Conservation (phyloP, 2,113 vertebrate species). For the Microtus ochrogaster region DNA sequence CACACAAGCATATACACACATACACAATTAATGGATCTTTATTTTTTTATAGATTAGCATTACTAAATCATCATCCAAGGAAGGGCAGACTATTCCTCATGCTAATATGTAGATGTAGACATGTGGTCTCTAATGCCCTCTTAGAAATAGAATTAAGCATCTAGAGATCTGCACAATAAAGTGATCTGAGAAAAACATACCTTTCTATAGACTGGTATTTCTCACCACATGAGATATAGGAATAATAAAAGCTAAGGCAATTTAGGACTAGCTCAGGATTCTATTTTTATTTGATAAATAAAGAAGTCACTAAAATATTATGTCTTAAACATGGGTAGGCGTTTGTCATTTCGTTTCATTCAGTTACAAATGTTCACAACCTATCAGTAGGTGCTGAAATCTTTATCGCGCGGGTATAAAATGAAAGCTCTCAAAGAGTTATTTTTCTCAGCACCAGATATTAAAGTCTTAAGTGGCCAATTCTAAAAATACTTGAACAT, state of each 20-base stretch:
- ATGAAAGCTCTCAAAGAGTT: conserved; percentile 71
- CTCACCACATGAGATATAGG: neutral
- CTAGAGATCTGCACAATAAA: neutral
- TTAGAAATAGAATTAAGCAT: neutral
- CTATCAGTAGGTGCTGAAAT: conserved; percentile 70
- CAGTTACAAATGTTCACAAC: conserved; percentile 64
- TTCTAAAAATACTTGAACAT: conserved; percentile 76
- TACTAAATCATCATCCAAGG: neutral
- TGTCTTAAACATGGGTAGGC: conserved; percentile 58
- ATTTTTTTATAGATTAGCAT: neutral
- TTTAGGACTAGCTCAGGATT: conserved; percentile 42
- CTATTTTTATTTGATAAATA: conserved; percentile 74
- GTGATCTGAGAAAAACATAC: neutral
- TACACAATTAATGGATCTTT: neutral
- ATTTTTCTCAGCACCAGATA: conserved; percentile 70
- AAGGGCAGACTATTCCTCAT: neutral
- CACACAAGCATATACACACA: neutral
- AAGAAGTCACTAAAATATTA: conserved; percentile 71
- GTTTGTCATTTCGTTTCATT: conserved; percentile 63
- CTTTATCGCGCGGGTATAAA: conserved; percentile 70
- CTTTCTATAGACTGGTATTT: neutral
- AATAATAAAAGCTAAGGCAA: conserved; percentile 60
- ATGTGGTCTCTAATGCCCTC: neutral
- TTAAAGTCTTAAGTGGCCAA: conserved; percentile 76
- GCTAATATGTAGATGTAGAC: neutral